Percentiles rank a stretch among this genome's conserved stretches.
Evolutionary conservation across 2,797 vertebrate species (phyloP).

Genomic region (Myotis planiceps): DNA sequence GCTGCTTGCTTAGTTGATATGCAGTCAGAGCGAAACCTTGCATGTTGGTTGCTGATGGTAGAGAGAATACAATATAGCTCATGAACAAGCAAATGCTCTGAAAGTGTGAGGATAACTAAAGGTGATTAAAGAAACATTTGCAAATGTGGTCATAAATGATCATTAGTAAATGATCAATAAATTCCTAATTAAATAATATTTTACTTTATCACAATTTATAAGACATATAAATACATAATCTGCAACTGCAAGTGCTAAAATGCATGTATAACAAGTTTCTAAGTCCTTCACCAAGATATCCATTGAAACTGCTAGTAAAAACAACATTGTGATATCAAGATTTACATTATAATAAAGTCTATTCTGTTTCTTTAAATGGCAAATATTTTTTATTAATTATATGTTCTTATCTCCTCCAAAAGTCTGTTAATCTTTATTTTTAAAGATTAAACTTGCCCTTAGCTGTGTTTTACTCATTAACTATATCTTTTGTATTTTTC

Average conservation of each 20-base stretch:
- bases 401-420: not conserved
- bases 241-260: not conserved
- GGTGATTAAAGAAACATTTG: not conserved
- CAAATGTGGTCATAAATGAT: not conserved
- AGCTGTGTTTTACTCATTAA: not conserved
- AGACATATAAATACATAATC: not conserved
- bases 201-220: not conserved
- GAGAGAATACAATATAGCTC: not conserved
- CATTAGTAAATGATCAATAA: not conserved
- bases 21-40: not conserved
- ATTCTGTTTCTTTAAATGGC: not conserved
- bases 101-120: not conserved
- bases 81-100: not conserved
- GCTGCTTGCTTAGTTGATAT: not conserved
- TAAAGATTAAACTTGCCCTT: not conserved
- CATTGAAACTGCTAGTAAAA: not conserved
- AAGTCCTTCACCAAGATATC: not conserved
- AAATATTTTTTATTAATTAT: not conserved
- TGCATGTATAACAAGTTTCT: not conserved
- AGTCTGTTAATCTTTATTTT: not conserved
- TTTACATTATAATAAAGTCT: not conserved
- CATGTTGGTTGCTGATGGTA: not conserved
- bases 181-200: not conserved
- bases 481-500: not conserved
- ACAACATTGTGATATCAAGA: not conserved